These are phyloP conservation scores for Drosophila quasianomalipes DNA, from an alignment of 2,888 invertebrate species.

Conservation along the genomic window DNA sequence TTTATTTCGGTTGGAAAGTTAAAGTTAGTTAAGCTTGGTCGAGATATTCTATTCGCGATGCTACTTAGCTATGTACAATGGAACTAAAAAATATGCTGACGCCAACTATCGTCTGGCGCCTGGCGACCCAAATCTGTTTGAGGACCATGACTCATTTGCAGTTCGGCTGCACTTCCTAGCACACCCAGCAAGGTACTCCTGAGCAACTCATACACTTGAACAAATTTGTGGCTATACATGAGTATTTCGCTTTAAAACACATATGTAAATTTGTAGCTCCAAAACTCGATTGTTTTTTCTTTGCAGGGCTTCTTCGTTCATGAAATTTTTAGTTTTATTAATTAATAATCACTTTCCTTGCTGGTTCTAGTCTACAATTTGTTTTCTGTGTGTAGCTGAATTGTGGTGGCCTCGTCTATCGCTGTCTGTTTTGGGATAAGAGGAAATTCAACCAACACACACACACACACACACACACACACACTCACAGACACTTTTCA, in stretches of 20 bases:
- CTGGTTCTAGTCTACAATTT: not conserved
- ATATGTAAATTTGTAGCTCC: not conserved
- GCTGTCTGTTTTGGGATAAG: constrained; percentile 42
- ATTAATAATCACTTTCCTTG: not conserved
- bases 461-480: constrained; percentile 39
- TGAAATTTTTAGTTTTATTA: not conserved
- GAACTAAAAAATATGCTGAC: constrained; percentile 41
- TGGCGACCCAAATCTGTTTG: constrained; percentile 51
- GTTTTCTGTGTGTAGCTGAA: not conserved
- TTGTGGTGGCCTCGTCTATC: constrained; percentile 11
- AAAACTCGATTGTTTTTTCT: not conserved
- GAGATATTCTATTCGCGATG: constrained; percentile 15
- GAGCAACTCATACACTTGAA: constrained; percentile 1
- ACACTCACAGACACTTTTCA: constrained; percentile 16
- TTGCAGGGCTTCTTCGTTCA: too few species aligned
- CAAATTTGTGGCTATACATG: not conserved
- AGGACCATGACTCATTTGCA: constrained; percentile 61
- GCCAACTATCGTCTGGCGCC: constrained; percentile 13
- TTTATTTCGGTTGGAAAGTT: constrained; percentile 68
- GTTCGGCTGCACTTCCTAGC: constrained; percentile 23
- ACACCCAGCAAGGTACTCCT: constrained; percentile 7
- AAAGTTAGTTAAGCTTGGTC: constrained; percentile 12
- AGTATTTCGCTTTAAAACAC: not conserved
- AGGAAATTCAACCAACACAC: constrained; percentile 65
- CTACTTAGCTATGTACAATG: constrained; percentile 22